Percentiles rank a stretch among this genome's conserved stretches.
Conservation (phyloP, 2,797 vertebrate genomes). For the Ispidina lecontei region DNA sequence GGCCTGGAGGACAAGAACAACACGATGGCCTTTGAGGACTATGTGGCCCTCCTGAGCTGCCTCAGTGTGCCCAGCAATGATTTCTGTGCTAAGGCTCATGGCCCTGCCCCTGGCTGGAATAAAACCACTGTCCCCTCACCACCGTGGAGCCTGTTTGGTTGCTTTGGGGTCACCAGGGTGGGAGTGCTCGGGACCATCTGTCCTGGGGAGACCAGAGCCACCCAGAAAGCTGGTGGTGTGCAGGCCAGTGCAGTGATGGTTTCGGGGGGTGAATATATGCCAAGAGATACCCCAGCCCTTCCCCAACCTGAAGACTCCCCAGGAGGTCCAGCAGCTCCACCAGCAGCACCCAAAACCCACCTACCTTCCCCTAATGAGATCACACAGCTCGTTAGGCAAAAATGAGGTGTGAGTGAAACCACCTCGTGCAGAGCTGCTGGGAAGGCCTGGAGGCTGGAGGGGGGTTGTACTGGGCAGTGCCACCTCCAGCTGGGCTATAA, state of each 20-base stretch:
- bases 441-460: not conserved
- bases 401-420: conserved; percentile 3
- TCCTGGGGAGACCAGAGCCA: not conserved
- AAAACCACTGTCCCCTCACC: not conserved
- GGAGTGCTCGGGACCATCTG: accelerated
- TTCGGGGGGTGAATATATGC: not conserved
- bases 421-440: accelerated
- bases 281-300: not conserved
- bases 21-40: accelerated
- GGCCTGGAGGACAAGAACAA: not conserved
- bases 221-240: accelerated
- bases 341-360: not conserved
- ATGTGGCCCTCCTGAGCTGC: not conserved
- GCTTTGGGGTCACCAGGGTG: accelerated
- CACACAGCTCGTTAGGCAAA: conserved; percentile 29
- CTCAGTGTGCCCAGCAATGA: not conserved
- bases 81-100: not conserved
- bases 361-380: not conserved
- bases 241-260: not conserved
- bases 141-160: accelerated
- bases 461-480: not conserved
- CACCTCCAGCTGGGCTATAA: not conserved
- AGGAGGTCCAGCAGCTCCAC: not conserved
- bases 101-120: accelerated
- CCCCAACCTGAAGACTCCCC: not conserved